Percentiles rank a stretch among this genome's conserved stretches.
Evolutionary conservation across 2,113 vertebrate genomes (phyloP).

Genomic region (Lagenorhynchus albirostris): DNA sequence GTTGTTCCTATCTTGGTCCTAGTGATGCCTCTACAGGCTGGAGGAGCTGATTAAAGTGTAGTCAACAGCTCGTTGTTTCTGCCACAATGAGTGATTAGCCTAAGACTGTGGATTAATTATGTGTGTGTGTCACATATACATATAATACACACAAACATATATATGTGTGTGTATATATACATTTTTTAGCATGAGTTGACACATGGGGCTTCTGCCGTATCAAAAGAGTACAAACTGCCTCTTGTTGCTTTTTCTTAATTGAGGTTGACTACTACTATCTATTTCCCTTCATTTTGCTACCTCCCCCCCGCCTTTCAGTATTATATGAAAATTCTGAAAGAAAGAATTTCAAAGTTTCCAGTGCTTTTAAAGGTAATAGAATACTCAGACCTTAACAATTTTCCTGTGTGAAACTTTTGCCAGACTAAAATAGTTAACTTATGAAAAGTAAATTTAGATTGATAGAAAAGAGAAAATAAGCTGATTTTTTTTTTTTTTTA

Average conservation of each 20-base stretch:
- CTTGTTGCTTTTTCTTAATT: neutral
- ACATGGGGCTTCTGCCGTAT: neutral
- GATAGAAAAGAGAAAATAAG: too few species aligned
- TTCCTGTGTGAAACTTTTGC: too few species aligned
- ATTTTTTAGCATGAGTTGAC: neutral
- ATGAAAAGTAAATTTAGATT: too few species aligned
- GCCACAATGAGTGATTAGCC: neutral
- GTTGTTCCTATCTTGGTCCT: neutral
- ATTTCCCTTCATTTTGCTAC: neutral
- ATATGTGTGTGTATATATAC: neutral
- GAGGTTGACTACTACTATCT: neutral
- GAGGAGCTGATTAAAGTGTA: neutral
- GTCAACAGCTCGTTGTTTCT: neutral
- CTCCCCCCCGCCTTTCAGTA: neutral
- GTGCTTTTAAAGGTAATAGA: too few species aligned
- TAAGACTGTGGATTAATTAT: neutral
- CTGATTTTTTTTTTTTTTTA: too few species aligned
- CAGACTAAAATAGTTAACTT: too few species aligned
- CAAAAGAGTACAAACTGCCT: neutral
- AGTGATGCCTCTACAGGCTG: neutral
- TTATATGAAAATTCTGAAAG: too few species aligned
- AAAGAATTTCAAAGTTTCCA: too few species aligned
- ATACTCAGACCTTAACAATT: too few species aligned
- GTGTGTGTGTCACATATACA: neutral
- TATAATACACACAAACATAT: neutral